Percentiles rank a stretch among this genome's conserved stretches.
Conservation (phyloP, 2,797 vertebrate species). For the Sylvilagus floridanus region DNA sequence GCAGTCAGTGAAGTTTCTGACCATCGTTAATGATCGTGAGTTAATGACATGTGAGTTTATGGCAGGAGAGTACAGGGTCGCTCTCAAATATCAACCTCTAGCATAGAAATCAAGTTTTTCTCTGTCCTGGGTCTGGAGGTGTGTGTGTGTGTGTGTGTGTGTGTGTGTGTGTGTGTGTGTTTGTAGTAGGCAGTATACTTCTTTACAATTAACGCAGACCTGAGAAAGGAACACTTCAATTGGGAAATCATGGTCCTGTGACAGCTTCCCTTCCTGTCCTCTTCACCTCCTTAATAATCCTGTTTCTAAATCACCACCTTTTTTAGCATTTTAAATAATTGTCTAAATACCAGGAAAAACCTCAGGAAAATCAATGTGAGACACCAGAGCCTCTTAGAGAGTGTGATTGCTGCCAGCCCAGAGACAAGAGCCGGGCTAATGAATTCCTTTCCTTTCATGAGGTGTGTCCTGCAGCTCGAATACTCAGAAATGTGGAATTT, state of each 20-base stretch:
- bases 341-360: slow-evolving; percentile 45
- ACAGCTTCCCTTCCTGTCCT: background rate
- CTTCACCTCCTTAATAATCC: background rate
- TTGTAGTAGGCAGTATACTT: no score
- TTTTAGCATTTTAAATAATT: slow-evolving; percentile 52
- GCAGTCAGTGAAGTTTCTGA: background rate
- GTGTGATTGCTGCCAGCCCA: slow-evolving; percentile 17
- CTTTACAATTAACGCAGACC: no score
- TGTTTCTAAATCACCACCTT: background rate
- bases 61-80: background rate
- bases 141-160: background rate
- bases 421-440: slow-evolving; percentile 50
- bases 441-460: slow-evolving; percentile 42
- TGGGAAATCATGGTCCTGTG: background rate
- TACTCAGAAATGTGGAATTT: slow-evolving; percentile 60
- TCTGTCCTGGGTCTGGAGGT: background rate
- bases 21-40: background rate
- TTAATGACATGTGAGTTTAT: background rate
- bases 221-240: background rate
- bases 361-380: background rate
- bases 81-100: background rate
- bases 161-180: background rate
- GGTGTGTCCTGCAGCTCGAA: slow-evolving; percentile 54
- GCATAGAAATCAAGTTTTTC: no score
- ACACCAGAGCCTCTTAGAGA: background rate